Conservation (phyloP, 2,888 invertebrate genomes). For the Stegophylla sp. region DNA sequence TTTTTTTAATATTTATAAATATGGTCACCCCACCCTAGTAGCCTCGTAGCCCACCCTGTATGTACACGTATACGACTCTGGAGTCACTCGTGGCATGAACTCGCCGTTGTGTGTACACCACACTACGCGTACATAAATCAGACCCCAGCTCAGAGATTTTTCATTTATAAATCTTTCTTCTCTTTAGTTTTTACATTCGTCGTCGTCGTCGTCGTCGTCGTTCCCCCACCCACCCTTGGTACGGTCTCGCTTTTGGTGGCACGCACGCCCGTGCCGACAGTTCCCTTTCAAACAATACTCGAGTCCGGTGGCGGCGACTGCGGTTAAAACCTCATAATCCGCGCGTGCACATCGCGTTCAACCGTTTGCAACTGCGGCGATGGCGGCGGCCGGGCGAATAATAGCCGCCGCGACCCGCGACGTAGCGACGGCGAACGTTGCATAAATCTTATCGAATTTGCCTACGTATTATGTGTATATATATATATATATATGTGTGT, state of each 20-base stretch:
- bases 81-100: no score
- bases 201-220: no score
- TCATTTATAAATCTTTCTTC: slow-evolving; percentile 24
- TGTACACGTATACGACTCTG: no score
- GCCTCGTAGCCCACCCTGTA: no score
- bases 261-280: slow-evolving; percentile 22
- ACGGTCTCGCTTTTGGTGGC: not conserved
- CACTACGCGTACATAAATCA: not conserved
- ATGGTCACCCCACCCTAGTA: no score
- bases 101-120: not conserved
- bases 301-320: not conserved
- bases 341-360: slow-evolving; percentile 24
- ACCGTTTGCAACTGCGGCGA: slow-evolving; percentile 9
- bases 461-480: no score
- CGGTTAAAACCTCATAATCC: slow-evolving; percentile 43
- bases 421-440: not conserved
- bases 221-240: no score
- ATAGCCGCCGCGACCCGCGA: not conserved
- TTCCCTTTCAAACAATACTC: slow-evolving; percentile 37
- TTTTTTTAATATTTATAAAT: no score
- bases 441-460: slow-evolving; percentile 51
- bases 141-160: not conserved
- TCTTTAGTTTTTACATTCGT: not conserved
- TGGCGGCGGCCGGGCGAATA: not conserved
- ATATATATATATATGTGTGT: no score